Conservation (phyloP, 2,797 vertebrate genomes). For the Xiphorhynchus erythropygius region DNA sequence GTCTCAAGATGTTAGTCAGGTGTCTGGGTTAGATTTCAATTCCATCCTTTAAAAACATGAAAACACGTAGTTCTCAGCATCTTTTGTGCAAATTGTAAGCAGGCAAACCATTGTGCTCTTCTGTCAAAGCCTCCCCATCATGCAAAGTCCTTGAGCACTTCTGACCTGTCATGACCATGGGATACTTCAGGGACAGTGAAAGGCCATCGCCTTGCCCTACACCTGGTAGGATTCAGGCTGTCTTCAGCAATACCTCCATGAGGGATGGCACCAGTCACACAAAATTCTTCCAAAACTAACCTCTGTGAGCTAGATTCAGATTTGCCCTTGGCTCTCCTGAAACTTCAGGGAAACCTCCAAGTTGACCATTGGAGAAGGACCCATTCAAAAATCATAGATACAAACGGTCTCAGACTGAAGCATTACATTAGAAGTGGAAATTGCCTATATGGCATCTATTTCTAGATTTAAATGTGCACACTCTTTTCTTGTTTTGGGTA, state of each 20-base stretch:
- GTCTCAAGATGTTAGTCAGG: constrained; percentile 39
- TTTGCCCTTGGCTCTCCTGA: neutral
- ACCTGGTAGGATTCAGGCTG: neutral
- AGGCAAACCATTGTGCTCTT: neutral
- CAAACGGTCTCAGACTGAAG: neutral
- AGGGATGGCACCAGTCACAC: neutral
- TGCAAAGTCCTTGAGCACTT: neutral
- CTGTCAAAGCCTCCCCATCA: neutral
- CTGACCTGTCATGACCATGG: neutral
- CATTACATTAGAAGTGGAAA: neutral
- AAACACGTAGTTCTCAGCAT: neutral
- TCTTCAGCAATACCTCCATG: neutral
- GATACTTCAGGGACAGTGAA: neutral
- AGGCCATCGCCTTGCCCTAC: neutral
- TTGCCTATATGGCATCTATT: neutral
- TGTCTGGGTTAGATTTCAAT: neutral
- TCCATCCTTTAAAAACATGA: neutral
- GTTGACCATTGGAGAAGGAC: neutral
- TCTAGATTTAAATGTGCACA: neutral
- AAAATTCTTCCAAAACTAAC: neutral
- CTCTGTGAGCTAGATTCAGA: neutral
- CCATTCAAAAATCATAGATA: neutral
- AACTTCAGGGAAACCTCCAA: neutral
- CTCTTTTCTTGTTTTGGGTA: neutral
- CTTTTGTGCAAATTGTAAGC: neutral